Evolutionary conservation across 2,797 vertebrate genomes (phyloP), one percentile per base, ranked within the genome.

Genomic region (Gadopsis marmoratus): DNA sequence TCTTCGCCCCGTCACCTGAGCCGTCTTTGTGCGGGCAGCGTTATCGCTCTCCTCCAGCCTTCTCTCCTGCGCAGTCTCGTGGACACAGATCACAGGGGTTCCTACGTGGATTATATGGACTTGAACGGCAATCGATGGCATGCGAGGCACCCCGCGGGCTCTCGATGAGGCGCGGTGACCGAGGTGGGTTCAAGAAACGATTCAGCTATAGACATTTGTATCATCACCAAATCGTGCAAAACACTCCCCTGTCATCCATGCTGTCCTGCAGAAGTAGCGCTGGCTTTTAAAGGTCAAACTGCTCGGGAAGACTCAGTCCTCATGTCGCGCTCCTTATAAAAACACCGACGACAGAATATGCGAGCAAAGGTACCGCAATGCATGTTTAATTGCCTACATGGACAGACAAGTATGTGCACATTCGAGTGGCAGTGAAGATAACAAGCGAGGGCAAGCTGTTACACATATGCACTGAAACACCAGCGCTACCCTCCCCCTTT

Each of bases 1-100:
- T 86, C 79, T 82, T 78, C 59, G 61, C 39, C 39, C 35, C n/a
- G 53, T 86, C 86, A 82, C 83, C 82, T 71, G 68, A 79, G 76
- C 51, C 16, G 26, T 53, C 59, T 86, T 81, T 66, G 86, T 72
- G 64, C 51, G 7, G 51, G 21, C 23, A 29, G 53, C 2, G 54
- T 94, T 95, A 95, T 95, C 93, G 13, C 84, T 76, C 67, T 78
- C 70, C 74, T 81, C 76, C 93, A 95, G 93, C 82, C 71, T 65
- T 45, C 81, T 76, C 72, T 88, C 76, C 84, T 68, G 78, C 45
- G 48, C 67, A 55, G 48, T 17, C 58, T 74, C 60, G 78, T 39
- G 78, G 81, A 74, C 82, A 79, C 56, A 7, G 53, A 65, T 83
- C 82, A 86, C 73, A 66, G 71, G 71, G 82, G 45, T 47, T 78